Conservation (phyloP, 2,113 vertebrate species). For the Rousettus leschenaultii region DNA sequence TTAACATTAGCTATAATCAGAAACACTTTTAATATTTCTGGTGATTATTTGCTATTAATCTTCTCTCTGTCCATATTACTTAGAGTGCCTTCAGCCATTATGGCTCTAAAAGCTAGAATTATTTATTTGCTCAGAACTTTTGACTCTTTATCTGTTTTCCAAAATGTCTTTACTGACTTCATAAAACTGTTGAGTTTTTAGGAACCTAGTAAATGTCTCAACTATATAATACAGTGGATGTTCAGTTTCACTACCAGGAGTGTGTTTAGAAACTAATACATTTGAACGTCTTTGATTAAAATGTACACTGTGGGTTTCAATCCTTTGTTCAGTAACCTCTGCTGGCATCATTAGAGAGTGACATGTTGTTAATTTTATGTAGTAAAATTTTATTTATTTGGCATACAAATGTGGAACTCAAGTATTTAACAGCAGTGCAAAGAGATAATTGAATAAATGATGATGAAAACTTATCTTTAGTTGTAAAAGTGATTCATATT, state of each 20-base stretch:
- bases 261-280: neutral
- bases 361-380: neutral
- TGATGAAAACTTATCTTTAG: neutral
- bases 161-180: neutral
- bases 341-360: neutral
- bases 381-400: constrained; percentile 35
- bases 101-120: neutral
- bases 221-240: neutral
- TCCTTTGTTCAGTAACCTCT: neutral
- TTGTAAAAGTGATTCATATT: neutral
- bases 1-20: neutral
- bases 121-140: neutral
- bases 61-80: neutral
- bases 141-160: neutral
- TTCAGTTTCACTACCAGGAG: neutral
- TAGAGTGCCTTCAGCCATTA: neutral
- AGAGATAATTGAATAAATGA: neutral
- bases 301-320: neutral
- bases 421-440: neutral
- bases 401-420: neutral
- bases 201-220: neutral
- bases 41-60: neutral
- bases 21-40: neutral
- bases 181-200: neutral
- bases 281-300: neutral